A percentile compares a stretch with the other conserved stretches of the same genome.
Evolutionary conservation across 2,797 vertebrate genomes (phyloP).

Genomic region (Pangasius sanitwongsei): DNA sequence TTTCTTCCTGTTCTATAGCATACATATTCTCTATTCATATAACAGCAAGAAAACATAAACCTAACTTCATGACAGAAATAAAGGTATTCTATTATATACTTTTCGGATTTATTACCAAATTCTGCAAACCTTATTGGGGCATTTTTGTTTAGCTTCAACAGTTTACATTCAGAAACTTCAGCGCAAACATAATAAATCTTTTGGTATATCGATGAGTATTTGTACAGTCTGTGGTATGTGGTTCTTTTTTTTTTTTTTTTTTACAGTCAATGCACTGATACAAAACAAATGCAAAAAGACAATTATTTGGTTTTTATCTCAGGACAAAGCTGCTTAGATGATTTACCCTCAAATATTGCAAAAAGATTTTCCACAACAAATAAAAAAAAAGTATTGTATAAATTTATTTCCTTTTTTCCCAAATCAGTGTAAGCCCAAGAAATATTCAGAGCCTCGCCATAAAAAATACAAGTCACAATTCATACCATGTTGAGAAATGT

Average conservation of each 20-base stretch:
- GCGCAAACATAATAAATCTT: background rate
- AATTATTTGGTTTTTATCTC: background rate
- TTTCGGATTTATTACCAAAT: background rate
- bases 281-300: background rate
- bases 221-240: too few species aligned
- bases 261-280: background rate
- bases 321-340: background rate
- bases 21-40: too few species aligned
- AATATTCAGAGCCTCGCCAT: background rate
- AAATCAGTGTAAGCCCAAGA: background rate
- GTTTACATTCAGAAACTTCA: background rate
- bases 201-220: too few species aligned
- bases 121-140: background rate
- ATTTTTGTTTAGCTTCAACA: background rate
- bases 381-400: background rate
- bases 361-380: background rate
- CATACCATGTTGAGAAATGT: background rate
- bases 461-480: slow-evolving; percentile 2
- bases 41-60: too few species aligned
- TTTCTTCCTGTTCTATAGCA: too few species aligned
- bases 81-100: too few species aligned
- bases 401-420: background rate
- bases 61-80: too few species aligned
- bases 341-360: background rate
- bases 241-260: background rate